Base-by-base conservation (phyloP, 2,888 invertebrate genomes). In the Acanthosoma haemorrhoidale region DNA sequence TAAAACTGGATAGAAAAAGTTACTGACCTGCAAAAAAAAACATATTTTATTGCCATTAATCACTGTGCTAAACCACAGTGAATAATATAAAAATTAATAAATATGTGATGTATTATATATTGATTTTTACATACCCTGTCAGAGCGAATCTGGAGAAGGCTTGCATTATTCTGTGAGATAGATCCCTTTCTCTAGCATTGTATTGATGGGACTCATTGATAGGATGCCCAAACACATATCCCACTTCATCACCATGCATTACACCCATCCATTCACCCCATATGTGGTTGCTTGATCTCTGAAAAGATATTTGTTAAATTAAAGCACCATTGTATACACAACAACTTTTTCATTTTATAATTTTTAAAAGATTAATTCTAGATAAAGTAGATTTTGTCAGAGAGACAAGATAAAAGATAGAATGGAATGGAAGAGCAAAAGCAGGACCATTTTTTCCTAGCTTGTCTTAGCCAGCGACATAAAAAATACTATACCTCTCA, bases 191-290 rank as follows among this genome's bases (percentile, higher is more conserved):
- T 74, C 90, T 86, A 25, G 88, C 86, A 79, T 90, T 91, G 83
- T 94, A 97, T 80, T 90, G 88, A 76, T 90, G 84, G 13, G 92
- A 91, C 83, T 87, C 87, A 82, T 96, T 93, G 77, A 96, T 82
- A 1, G 97, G 97, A 80, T 94, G 92, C 3, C 98, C 98, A 79
- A 98, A 97, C 76, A 96, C 92, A 82, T 96, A 98, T 80, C 94
- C 94, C 79, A 98, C 95, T 82, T 98, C 98, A 79, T 98, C 97
- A 1, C 94, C 98, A 77, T 98, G 98, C 87, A 98, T 89, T 73
- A 96, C 96, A 0, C 98, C 98, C 96, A 97, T 97, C 97, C 98
- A 98, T 79, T 92, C 89, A 29, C 96, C 97, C 98, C 98, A 98
- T 41, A 94, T 85, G 77, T 94, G 95, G 64, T 91, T 90, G 80